phyloP scores from a whole-genome alignment of 2,888 invertebrate genomes.

The Noctua janthe region DNA sequence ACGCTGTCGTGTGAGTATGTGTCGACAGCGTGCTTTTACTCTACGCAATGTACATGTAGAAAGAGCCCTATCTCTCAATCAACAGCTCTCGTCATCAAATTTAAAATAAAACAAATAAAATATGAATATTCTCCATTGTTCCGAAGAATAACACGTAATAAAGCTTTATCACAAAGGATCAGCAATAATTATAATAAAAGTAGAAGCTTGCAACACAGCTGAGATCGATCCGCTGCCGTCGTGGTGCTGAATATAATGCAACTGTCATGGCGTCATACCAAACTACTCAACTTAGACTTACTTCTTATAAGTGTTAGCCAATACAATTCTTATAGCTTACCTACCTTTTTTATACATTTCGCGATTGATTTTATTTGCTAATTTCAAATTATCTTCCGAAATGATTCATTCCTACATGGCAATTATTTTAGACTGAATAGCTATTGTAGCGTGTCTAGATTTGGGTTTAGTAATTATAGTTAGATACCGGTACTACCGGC shows the following conservation, averaged over 20 bases:
- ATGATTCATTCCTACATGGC: conserved; percentile 39
- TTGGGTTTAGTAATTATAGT: conserved; percentile 24
- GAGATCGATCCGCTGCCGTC: conserved; percentile 7
- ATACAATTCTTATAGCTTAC: conserved; percentile 1
- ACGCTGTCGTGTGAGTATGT: no score
- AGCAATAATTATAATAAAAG: neutral
- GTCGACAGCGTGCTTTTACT: no score
- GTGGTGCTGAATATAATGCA: neutral
- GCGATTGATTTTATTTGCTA: conserved; percentile 20
- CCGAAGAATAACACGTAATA: neutral
- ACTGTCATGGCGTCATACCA: conserved; percentile 13
- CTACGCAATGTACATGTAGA: neutral
- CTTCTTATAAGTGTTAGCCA: conserved; percentile 13
- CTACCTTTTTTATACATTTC: conserved; percentile 21
- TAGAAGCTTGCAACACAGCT: conserved; percentile 10
- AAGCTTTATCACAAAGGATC: neutral
- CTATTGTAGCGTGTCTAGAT: conserved; percentile 46
- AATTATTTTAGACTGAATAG: conserved; percentile 30
- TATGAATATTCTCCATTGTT: conserved; percentile 18
- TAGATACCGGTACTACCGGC: neutral
- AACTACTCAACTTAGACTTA: neutral
- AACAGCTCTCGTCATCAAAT: conserved; percentile 14
- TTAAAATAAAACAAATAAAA: neutral
- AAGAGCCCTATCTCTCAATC: neutral
- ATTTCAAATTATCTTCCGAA: conserved; percentile 1